Conservation (phyloP, 2,888 invertebrate species). For the Andrena camellia region DNA sequence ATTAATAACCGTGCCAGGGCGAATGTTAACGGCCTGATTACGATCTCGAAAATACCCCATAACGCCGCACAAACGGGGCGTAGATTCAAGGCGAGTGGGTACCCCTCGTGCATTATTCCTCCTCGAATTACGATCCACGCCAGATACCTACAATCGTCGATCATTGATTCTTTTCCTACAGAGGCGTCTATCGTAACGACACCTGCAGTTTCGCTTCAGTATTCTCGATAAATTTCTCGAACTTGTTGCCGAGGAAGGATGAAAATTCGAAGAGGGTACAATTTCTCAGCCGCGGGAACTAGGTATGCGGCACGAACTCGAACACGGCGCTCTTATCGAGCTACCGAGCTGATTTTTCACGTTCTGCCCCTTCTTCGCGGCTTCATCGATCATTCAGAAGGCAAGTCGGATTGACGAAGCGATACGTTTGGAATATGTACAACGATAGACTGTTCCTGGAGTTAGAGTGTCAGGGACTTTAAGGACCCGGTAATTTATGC, state of each 20-base stretch:
- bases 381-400: slow-evolving; percentile 30
- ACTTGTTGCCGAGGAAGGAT: not conserved
- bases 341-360: not conserved
- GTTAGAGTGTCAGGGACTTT: no score
- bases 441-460: no score
- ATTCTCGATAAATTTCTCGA: not conserved
- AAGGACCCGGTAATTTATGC: no score
- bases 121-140: not conserved
- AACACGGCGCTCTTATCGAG: not conserved
- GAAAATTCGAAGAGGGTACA: not conserved
- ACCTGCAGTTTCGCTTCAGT: not conserved
- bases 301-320: not conserved
- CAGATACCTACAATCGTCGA: not conserved
- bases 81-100: not conserved
- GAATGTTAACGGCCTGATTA: slow-evolving; percentile 31
- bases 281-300: slow-evolving; percentile 9
- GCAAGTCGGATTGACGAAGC: not conserved
- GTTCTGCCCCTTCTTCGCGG: not conserved
- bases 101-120: not conserved
- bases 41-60: not conserved
- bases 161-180: not conserved
- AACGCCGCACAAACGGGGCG: not conserved
- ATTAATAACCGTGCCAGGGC: slow-evolving; percentile 18
- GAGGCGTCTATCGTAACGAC: not conserved
- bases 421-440: not conserved